phyloP scores from a whole-genome alignment of 1,140 invertebrate species.

The Drosophila mayri region DNA sequence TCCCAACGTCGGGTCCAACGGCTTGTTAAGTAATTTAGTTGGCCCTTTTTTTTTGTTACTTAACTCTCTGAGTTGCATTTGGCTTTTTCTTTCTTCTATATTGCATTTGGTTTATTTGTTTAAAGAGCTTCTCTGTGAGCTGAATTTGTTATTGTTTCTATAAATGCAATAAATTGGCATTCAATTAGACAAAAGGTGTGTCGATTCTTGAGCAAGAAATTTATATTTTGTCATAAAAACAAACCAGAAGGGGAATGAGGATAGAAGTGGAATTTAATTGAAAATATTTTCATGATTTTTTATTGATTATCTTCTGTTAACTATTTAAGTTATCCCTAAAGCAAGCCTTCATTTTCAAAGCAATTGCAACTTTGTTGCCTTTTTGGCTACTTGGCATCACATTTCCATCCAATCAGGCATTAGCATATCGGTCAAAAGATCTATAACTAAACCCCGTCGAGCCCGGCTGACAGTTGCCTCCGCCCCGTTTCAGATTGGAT shows the following conservation, averaged over 20 bases:
- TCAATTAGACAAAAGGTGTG: conserved; percentile 70
- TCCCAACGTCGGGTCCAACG: conserved; percentile 25
- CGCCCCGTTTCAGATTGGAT: conserved; percentile 21
- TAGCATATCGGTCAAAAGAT: conserved; percentile 49
- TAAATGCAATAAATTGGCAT: conserved; percentile 63
- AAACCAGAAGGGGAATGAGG: neutral
- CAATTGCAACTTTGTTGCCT: conserved; percentile 13
- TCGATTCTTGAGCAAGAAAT: conserved; percentile 9
- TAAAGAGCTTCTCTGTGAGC: conserved; percentile 30
- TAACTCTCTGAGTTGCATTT: neutral
- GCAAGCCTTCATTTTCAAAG: neutral
- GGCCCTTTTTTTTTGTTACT: conserved; percentile 53
- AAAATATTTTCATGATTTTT: neutral
- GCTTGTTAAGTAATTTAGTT: conserved; percentile 83
- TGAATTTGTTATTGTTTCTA: conserved; percentile 61
- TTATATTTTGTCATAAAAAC: neutral
- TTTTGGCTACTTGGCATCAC: conserved; percentile 28
- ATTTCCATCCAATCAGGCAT: conserved; percentile 39
- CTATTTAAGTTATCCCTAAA: neutral
- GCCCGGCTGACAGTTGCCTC: conserved; percentile 27
- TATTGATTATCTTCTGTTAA: neutral
- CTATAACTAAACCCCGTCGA: conserved; percentile 40
- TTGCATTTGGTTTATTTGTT: conserved; percentile 58
- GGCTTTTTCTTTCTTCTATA: conserved; percentile 18
- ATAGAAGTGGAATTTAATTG: neutral